Evolutionary conservation across 1,140 invertebrate genomes (phyloP).

Genomic region (Holotrichia oblita): DNA sequence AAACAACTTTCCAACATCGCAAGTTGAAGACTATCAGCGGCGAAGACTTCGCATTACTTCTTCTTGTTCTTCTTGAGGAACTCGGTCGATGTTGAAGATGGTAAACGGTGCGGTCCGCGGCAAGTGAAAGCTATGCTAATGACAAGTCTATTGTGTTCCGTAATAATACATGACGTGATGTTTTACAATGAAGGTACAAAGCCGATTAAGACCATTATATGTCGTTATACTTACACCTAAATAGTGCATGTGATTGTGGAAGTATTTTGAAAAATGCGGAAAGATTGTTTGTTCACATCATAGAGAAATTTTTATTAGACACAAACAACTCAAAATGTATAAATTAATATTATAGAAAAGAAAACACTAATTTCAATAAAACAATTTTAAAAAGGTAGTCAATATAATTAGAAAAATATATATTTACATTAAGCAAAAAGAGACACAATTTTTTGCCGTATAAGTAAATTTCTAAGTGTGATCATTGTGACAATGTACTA

Average conservation of each 20-base stretch:
- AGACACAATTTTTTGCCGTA: too few relatives aligned
- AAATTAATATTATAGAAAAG: too few relatives aligned
- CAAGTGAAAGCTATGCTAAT: slow-evolving; percentile 45
- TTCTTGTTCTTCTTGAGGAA: slow-evolving; percentile 39
- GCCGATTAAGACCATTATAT: neutral
- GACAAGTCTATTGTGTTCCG: slow-evolving; percentile 38
- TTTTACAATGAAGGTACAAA: neutral
- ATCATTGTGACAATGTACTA: slow-evolving; percentile 50
- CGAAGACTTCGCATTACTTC: slow-evolving; percentile 44
- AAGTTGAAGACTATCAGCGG: slow-evolving; percentile 45
- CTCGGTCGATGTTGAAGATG: slow-evolving; percentile 21
- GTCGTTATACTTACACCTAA: too few relatives aligned
- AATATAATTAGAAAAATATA: too few relatives aligned
- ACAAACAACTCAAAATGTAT: too few relatives aligned
- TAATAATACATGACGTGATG: slow-evolving; percentile 38
- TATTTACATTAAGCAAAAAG: too few relatives aligned
- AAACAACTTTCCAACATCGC: slow-evolving; percentile 48
- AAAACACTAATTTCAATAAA: too few relatives aligned
- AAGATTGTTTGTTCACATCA: too few relatives aligned
- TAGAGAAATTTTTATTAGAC: too few relatives aligned
- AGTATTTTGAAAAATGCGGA: too few relatives aligned
- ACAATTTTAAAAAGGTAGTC: too few relatives aligned
- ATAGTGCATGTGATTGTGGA: too few relatives aligned
- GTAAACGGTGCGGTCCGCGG: slow-evolving; percentile 6
- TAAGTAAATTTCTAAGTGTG: slow-evolving; percentile 48